Evolutionary conservation across 1,140 invertebrate species (phyloP).

Genomic region (Bombus confusus): DNA sequence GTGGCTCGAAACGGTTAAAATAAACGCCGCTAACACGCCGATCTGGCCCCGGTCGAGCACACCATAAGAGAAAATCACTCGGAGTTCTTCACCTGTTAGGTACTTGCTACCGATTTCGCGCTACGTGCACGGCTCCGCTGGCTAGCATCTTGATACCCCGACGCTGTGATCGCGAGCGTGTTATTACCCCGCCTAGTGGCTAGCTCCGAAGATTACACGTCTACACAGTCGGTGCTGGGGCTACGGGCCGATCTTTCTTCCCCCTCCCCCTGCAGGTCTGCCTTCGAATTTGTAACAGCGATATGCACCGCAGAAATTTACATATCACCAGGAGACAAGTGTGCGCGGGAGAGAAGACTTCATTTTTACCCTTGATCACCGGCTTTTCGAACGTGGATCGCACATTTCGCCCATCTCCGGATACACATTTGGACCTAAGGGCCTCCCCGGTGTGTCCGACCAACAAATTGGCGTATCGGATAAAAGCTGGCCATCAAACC

Average conservation of each 20-base stretch:
- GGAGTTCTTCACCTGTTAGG: slow-evolving; percentile 44
- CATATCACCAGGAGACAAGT: slow-evolving; percentile 54
- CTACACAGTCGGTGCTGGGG: slow-evolving; percentile 59
- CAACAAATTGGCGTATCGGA: slow-evolving; percentile 14
- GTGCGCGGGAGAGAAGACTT: slow-evolving; percentile 40
- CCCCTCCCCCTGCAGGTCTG: background rate
- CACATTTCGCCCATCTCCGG: background rate
- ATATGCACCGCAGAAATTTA: slow-evolving; percentile 33
- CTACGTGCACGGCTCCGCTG: slow-evolving; percentile 35
- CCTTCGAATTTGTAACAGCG: slow-evolving; percentile 49
- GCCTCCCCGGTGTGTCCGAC: background rate
- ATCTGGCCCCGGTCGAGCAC: background rate
- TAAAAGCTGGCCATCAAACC: background rate
- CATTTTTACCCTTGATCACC: slow-evolving; percentile 25
- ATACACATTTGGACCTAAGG: background rate
- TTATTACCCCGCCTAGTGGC: slow-evolving; percentile 82
- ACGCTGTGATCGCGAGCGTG: slow-evolving; percentile 74
- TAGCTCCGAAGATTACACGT: slow-evolving; percentile 81
- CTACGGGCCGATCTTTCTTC: background rate
- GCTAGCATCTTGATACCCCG: slow-evolving; percentile 62
- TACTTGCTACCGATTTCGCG: slow-evolving; percentile 54
- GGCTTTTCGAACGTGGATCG: background rate
- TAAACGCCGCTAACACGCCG: slow-evolving; percentile 44
- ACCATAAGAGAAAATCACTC: slow-evolving; percentile 32
- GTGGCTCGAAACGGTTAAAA: slow-evolving; percentile 20